Percentiles rank a stretch among this genome's conserved stretches.
These are phyloP conservation scores for Papilio gigon DNA, from an alignment of 2,888 invertebrate genomes.

Conservation along the genomic window DNA sequence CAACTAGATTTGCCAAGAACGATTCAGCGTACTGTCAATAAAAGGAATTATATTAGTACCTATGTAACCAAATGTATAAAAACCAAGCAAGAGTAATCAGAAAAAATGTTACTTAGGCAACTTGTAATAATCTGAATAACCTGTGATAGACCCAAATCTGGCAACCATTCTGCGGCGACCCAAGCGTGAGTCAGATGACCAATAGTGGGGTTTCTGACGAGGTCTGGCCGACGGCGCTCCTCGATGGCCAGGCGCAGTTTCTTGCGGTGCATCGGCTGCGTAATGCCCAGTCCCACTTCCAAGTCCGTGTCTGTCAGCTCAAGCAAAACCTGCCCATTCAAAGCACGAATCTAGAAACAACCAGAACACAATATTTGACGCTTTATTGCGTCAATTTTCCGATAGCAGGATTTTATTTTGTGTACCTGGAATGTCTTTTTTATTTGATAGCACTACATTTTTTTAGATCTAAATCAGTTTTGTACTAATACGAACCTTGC, in stretches of 20 bases:
- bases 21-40: slow-evolving; percentile 90
- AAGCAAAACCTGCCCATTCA: slow-evolving; percentile 91
- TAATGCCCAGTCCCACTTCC: slow-evolving; percentile 94
- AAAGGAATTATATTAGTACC: background rate
- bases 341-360: slow-evolving; percentile 86
- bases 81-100: background rate
- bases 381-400: slow-evolving; percentile 73
- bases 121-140: slow-evolving; percentile 58
- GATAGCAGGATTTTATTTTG: slow-evolving; percentile 29
- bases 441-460: background rate
- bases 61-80: background rate
- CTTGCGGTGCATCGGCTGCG: slow-evolving; percentile 96
- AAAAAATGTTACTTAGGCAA: background rate
- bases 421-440: slow-evolving; percentile 27
- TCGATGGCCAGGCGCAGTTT: slow-evolving; percentile 96
- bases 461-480: background rate
- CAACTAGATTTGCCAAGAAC: slow-evolving; percentile 94
- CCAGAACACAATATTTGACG: slow-evolving; percentile 83
- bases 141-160: slow-evolving; percentile 93
- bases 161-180: slow-evolving; percentile 96
- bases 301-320: slow-evolving; percentile 95
- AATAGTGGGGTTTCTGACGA: slow-evolving; percentile 93
- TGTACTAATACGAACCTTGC: slow-evolving; percentile 85
- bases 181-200: slow-evolving; percentile 94
- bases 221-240: slow-evolving; percentile 93